A percentile compares a stretch with the other conserved stretches of the same genome.
Conservation (phyloP, 1,140 invertebrate genomes). For the Saccostrea glomerata region DNA sequence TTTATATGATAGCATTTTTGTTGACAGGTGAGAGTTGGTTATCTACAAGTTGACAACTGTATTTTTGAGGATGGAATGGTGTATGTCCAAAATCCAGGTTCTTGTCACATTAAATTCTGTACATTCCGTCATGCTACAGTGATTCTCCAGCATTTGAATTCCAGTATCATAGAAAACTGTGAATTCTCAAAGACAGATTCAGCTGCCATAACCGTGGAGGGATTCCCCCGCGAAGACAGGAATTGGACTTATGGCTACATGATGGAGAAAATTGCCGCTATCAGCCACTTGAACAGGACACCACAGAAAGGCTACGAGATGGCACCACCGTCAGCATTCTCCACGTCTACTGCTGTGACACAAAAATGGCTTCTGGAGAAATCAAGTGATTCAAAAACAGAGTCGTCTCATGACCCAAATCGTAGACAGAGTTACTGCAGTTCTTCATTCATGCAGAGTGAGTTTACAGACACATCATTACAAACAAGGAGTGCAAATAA, state of each 20-base stretch:
- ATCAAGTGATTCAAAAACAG: conserved; percentile 49
- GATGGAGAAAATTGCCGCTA: conserved; percentile 56
- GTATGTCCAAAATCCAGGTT: conserved; percentile 69
- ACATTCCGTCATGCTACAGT: conserved; percentile 73
- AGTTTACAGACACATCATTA: conserved; percentile 22
- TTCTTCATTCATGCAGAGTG: conserved; percentile 28
- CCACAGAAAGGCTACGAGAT: conserved; percentile 48
- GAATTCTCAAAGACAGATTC: conserved; percentile 73
- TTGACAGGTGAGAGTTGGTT: conserved; percentile 68
- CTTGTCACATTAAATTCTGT: conserved; percentile 70
- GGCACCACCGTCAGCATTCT: conserved; percentile 59
- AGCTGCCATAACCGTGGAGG: conserved; percentile 72
- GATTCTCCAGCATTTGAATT: conserved; percentile 71
- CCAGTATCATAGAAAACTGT: conserved; percentile 73
- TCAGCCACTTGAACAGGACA: conserved; percentile 53
- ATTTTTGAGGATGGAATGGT: conserved; percentile 74
- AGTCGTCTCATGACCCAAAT: conserved; percentile 38
- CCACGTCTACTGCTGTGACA: conserved; percentile 60
- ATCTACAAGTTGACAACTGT: conserved; percentile 75
- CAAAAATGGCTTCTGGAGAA: conserved; percentile 48
- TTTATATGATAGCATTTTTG: not conserved
- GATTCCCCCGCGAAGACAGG: conserved; percentile 70
- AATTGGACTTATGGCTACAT: conserved; percentile 71
- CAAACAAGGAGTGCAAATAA: not conserved
- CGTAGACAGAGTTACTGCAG: conserved; percentile 39